A percentile compares a stretch with the other conserved stretches of the same genome.
Evolutionary conservation across 2,113 vertebrate genomes (phyloP).

Genomic region (Ahaetulla prasina): DNA sequence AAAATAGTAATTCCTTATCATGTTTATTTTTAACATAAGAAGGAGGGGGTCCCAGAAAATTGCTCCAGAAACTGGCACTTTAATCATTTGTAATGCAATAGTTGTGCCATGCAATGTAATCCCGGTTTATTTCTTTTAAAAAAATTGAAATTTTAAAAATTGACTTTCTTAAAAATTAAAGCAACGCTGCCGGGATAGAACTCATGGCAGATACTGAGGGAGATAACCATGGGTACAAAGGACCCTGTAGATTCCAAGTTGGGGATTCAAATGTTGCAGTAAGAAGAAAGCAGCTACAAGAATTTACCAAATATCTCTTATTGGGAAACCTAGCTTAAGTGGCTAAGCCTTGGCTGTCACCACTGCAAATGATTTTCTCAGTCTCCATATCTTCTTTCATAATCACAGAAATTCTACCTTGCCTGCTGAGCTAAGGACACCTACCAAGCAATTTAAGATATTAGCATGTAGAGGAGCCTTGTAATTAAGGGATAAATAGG

Average conservation of each 20-base stretch:
- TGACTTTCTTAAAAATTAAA: neutral
- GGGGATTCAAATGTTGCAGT: neutral
- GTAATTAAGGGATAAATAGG: conserved; percentile 43
- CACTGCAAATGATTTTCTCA: neutral
- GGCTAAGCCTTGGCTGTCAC: neutral
- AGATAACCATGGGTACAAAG: neutral
- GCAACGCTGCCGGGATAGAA: neutral
- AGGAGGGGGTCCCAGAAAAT: neutral
- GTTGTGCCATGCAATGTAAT: neutral
- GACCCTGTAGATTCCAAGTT: neutral
- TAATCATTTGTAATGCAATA: neutral
- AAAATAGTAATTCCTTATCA: neutral
- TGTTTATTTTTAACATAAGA: neutral
- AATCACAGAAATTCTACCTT: conserved; percentile 41
- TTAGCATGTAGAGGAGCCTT: conserved; percentile 40
- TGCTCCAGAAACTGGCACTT: neutral
- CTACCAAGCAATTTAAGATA: conserved; percentile 34
- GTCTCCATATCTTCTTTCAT: conserved; percentile 17
- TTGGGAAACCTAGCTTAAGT: neutral
- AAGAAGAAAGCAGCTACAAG: neutral
- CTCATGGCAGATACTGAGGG: neutral
- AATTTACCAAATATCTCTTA: neutral
- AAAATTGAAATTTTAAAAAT: neutral
- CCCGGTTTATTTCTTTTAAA: neutral
- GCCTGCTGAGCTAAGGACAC: conserved; percentile 38